Percentiles rank a stretch among this genome's conserved stretches.
These are phyloP conservation scores for Colletes collaris DNA, from an alignment of 2,888 invertebrate genomes.

Conservation along the genomic window DNA sequence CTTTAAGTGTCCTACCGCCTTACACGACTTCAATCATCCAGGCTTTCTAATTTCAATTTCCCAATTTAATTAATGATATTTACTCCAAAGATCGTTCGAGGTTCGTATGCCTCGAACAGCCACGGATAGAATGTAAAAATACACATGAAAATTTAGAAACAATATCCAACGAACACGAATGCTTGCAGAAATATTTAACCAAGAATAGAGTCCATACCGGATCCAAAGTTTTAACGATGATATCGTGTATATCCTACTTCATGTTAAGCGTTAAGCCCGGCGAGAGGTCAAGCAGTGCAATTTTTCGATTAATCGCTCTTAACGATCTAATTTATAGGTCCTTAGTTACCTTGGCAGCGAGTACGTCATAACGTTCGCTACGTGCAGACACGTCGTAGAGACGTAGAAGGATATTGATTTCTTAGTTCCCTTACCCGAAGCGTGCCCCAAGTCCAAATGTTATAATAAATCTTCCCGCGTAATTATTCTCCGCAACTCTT, in stretches of 20 bases:
- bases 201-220: too few species aligned
- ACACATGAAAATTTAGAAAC: too few species aligned
- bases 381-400: slow-evolving; percentile 46
- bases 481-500: background rate
- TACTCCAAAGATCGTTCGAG: too few species aligned
- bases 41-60: too few species aligned
- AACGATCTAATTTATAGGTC: slow-evolving; percentile 42
- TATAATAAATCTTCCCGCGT: slow-evolving; percentile 28
- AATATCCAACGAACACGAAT: too few species aligned
- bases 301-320: slow-evolving; percentile 54
- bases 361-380: slow-evolving; percentile 59
- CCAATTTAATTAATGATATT: too few species aligned
- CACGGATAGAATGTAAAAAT: too few species aligned
- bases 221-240: background rate
- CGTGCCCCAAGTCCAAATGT: slow-evolving; percentile 44
- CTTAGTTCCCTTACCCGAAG: slow-evolving; percentile 35
- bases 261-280: too few species aligned
- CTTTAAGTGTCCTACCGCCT: too few species aligned
- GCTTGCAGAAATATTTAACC: too few species aligned
- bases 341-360: slow-evolving; percentile 56
- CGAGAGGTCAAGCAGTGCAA: slow-evolving; percentile 25
- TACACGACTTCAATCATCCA: too few species aligned
- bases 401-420: slow-evolving; percentile 63
- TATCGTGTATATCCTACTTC: background rate
- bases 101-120: too few species aligned